Base-by-base conservation (phyloP, 2,113 vertebrate species). In the Parotia lawesii region DNA sequence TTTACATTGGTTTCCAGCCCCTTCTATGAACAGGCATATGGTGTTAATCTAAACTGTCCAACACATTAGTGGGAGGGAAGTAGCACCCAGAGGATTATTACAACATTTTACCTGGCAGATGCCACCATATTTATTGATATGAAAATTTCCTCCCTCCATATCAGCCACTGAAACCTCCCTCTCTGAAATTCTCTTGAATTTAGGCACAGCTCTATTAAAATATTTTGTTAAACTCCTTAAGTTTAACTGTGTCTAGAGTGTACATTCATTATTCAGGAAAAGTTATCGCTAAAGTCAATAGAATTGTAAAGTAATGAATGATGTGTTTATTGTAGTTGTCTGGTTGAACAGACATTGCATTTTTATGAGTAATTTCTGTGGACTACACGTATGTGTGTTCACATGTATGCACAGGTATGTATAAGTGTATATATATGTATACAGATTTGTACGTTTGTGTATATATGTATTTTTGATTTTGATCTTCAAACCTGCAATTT, bases 351-450 rank as follows among this genome's bases (percentile, higher is more conserved):
- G 22, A 31, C 19, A 44, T 50, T 76, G 69, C 78, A 50, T 73
- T 83, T 97, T 94, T 82, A 85, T 60, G 73, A 67, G 71, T 81
- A 65, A 93, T 82, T 94, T 94, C 69, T 91, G 21, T 83, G 47
- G 57, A 82, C 24, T 85, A 54, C 2, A 15, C 31, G 19, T 19
- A 28, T 54, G 31, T 29, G 8, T 71, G 22, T n/a, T 22, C 8
- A 13, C 18, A 61, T 12, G 7, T 69, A 40, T 35, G 10, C 24
- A 53, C 10, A 76, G 5, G n/a, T 42, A 19, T 40, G 4, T 21
- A 25, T 37, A 37, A 7, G 5, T 47, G 5, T 47, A 33, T 51
- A 47, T 11, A n/a, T 21, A 40, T 29, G 3, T 60, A 37, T 42
- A 18, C 6, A 20, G 19, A 57, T 18, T 37, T 21, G 7, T 58